Base-by-base conservation (phyloP, 1,140 invertebrate genomes). In the Drosophila orosa region DNA sequence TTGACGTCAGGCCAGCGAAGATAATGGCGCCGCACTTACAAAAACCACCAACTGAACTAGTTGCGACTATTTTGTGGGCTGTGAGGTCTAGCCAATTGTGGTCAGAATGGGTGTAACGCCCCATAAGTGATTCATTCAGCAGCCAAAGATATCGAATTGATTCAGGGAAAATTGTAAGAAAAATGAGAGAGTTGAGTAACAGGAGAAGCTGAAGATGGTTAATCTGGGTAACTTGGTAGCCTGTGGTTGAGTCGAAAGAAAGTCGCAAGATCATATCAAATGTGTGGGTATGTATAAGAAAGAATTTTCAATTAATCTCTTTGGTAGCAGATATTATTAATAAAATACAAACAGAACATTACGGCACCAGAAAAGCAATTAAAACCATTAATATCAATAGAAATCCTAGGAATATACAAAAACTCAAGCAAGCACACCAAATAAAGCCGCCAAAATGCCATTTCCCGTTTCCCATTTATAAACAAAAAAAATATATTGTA, bases 31-130 rank as follows among this genome's bases (percentile, higher is more conserved):
- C 79, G 58, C 29, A 50, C 40, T 44, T 47, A 56, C 42, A 25
- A 42, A 59, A 47, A 74, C 83, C 83, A 22, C 84, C 75, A 73
- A 59, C 40, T 89, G 80, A 89, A 89, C 83, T 87, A 87, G 40
- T 73, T 86, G 44, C 17, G 35, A 17, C 25, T 31, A 24, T 47
- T 24, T n/a, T 48, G 31, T 75, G 80, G 35, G 63, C 44, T 48
- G 29, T 54, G 33, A 48, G 44, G 68, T 15, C 24, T 52, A 15
- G 60, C 24, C 37, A 71, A 25, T 60, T 73, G 71, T 56, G 63
- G 60, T 67, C 33, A 33, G n/a, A 65, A 47, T 9, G 48, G 35
- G 29, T 68, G 59, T 57, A 78, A 72, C 22, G 60, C 59, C 50
- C 19, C 15, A 29, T n/a, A n/a, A 19, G 17, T 65, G 60, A 68